phyloP scores from a whole-genome alignment of 2,888 invertebrate species.

The Apodemia duryi region DNA sequence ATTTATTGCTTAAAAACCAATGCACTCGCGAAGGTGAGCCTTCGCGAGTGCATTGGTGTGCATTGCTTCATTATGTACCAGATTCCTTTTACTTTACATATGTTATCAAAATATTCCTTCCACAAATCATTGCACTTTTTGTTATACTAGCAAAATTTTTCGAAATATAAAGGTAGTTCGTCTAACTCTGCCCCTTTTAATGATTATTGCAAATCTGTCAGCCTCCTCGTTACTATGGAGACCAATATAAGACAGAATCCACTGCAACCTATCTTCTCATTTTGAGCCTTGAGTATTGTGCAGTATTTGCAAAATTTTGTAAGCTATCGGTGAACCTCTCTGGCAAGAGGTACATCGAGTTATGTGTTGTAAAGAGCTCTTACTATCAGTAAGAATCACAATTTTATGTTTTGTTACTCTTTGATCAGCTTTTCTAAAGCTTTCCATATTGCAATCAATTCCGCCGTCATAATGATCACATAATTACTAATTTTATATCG shows the following conservation, averaged over 20 bases:
- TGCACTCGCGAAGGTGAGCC: too few species aligned
- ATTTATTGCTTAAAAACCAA: too few species aligned
- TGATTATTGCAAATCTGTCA: slow-evolving; percentile 18
- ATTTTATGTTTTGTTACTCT: too few species aligned
- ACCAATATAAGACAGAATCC: slow-evolving; percentile 18
- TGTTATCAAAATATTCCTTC: too few species aligned
- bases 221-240: slow-evolving; percentile 19
- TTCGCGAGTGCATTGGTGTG: too few species aligned
- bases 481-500: neutral
- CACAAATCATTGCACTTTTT: too few species aligned
- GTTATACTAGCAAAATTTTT: too few species aligned
- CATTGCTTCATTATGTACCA: too few species aligned
- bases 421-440: neutral
- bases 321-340: slow-evolving; percentile 12
- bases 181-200: neutral
- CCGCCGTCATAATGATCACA: slow-evolving; percentile 12
- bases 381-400: neutral
- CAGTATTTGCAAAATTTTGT: slow-evolving; percentile 14
- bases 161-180: too few species aligned
- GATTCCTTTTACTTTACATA: too few species aligned
- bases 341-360: slow-evolving; percentile 5
- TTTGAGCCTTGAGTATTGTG: too few species aligned
- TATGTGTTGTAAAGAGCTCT: slow-evolving; percentile 13
- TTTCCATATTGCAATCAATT: slow-evolving; percentile 12
- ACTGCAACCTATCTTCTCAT: slow-evolving; percentile 13